Conservation (phyloP, 2,888 invertebrate species). For the Acronicta aceris region DNA sequence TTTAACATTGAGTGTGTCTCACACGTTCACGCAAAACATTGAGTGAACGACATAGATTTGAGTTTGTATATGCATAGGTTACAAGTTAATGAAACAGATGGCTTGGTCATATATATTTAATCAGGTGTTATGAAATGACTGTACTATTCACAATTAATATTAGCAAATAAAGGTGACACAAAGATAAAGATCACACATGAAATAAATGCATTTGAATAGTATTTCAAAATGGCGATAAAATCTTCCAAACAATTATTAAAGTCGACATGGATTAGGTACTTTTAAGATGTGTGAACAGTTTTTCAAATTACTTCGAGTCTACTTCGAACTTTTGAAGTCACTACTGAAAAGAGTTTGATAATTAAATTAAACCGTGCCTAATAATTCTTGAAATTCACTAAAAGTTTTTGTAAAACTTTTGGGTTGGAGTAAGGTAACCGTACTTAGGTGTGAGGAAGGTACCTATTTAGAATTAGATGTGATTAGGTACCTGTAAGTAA, state of each 20-base stretch:
- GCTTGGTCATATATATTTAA: background rate
- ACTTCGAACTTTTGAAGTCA: no score
- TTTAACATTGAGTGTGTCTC: no score
- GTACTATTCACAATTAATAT: conserved; percentile 4
- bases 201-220: conserved; percentile 14
- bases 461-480: no score
- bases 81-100: background rate
- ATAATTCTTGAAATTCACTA: no score
- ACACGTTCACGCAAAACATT: background rate
- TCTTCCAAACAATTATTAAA: background rate
- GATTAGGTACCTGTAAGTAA: no score
- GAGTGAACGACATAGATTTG: no score
- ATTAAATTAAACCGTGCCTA: no score
- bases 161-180: conserved; percentile 21
- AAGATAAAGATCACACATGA: conserved; percentile 39
- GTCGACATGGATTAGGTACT: background rate
- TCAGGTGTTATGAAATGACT: conserved; percentile 5
- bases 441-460: no score
- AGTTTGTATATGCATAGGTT: background rate
- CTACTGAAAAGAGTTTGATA: no score
- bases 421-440: no score
- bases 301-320: no score
- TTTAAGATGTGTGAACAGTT: background rate
- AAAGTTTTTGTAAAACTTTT: no score
- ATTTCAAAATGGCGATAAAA: conserved; percentile 14